Conservation (phyloP, 2,113 vertebrate species). For the Oryzias woworae region DNA sequence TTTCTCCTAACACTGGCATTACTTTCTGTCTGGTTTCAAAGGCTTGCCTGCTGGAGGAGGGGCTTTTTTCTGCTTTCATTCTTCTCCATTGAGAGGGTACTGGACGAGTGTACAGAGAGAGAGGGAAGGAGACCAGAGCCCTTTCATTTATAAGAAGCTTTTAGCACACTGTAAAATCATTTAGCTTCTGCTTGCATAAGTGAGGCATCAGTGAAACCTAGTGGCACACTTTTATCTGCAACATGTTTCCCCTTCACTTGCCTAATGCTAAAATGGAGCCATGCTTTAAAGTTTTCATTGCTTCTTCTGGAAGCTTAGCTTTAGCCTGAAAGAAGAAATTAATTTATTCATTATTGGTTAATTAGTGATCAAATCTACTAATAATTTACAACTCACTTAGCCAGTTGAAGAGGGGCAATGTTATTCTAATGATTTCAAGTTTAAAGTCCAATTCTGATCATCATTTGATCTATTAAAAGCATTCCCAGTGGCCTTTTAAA, state of each 20-base stretch:
- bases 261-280: conserved; percentile 20
- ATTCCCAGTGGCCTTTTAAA: too few species aligned
- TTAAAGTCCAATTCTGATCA: too few species aligned
- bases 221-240: conserved; percentile 42
- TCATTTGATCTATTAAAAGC: too few species aligned
- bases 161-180: conserved; percentile 51
- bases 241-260: conserved; percentile 24
- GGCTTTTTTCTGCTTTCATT: conserved; percentile 48
- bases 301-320: conserved; percentile 12
- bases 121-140: conserved; percentile 6
- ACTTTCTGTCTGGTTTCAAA: conserved; percentile 52
- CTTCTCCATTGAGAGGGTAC: conserved; percentile 7
- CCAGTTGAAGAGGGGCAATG: too few species aligned
- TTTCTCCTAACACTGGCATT: conserved; percentile 46
- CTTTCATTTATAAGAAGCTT: conserved; percentile 43
- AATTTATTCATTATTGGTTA: too few species aligned
- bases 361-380: too few species aligned
- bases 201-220: conserved; percentile 40
- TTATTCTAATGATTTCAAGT: too few species aligned
- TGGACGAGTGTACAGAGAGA: background rate
- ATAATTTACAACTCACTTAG: too few species aligned
- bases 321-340: too few species aligned
- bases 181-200: conserved; percentile 43
- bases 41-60: conserved; percentile 38
- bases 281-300: background rate